A percentile compares a stretch with the other conserved stretches of the same genome.
Evolutionary conservation across 1,140 invertebrate genomes (phyloP).

Genomic region (Notospermus geniculatus): DNA sequence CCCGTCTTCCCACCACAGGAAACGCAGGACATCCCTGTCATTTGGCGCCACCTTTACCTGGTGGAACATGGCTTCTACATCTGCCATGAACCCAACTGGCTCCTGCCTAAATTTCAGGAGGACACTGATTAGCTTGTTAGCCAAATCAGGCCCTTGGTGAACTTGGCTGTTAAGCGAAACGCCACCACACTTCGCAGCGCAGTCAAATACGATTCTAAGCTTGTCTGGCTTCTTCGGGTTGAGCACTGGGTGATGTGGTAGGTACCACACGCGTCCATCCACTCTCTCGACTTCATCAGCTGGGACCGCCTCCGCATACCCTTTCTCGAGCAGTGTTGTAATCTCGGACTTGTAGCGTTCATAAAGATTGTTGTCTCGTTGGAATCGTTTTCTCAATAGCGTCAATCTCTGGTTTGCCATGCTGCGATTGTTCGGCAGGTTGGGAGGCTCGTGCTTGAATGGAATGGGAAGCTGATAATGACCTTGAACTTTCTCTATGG

Average conservation of each 20-base stretch:
- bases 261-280: not conserved
- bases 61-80: constrained; percentile 10
- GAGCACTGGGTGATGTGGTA: not conserved
- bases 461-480: not conserved
- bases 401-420: not conserved
- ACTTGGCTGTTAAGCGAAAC: constrained; percentile 26
- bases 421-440: not conserved
- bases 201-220: constrained; percentile 8
- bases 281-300: not conserved
- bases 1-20: constrained; percentile 13
- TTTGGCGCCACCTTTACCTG: constrained; percentile 2
- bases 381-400: not conserved
- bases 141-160: constrained; percentile 38
- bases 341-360: not conserved
- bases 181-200: constrained; percentile 6
- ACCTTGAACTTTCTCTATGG: not conserved
- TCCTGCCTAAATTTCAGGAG: constrained; percentile 18
- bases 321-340: not conserved
- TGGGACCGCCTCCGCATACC: not conserved
- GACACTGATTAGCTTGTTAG: constrained; percentile 28
- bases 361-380: not conserved
- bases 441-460: not conserved
- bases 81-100: not conserved
- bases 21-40: constrained; percentile 4
- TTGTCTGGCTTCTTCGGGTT: constrained; percentile 10